Evolutionary conservation across 2,113 vertebrate species (phyloP).

Genomic region (Mola mola): DNA sequence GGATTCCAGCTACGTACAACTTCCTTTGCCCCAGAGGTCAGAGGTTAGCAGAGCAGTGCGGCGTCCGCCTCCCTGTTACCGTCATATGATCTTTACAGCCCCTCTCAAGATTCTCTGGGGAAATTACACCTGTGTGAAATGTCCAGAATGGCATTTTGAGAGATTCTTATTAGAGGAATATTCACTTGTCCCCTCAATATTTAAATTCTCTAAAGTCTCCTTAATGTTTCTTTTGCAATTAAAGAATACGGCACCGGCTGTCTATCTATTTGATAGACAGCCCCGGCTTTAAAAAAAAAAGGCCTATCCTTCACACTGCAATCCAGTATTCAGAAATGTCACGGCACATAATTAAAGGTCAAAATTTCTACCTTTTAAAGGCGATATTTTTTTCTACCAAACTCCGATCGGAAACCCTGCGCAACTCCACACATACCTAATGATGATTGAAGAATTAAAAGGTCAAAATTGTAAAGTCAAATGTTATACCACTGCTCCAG

Average conservation of each 20-base stretch:
- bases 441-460: slow-evolving; percentile 8
- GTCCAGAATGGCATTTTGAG: no score
- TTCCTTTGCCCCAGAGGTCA: background rate
- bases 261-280: background rate
- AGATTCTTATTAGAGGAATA: no score
- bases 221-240: no score
- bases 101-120: no score
- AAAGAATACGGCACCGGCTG: no score
- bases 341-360: slow-evolving; percentile 38
- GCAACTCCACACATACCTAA: slow-evolving; percentile 1
- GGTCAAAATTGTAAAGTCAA: no score
- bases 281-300: background rate
- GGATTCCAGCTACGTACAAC: no score
- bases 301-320: background rate
- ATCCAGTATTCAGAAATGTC: slow-evolving; percentile 40
- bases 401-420: background rate
- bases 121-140: slow-evolving; percentile 3
- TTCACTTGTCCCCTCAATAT: no score
- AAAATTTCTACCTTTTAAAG: slow-evolving; percentile 24
- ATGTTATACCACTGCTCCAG: no score
- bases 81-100: no score
- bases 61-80: no score
- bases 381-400: background rate
- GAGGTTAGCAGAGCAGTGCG: background rate
- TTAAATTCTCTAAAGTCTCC: no score